Percentiles rank a stretch among this genome's conserved stretches.
phyloP scores from a whole-genome alignment of 2,888 invertebrate species.

The Busseola fusca region DNA sequence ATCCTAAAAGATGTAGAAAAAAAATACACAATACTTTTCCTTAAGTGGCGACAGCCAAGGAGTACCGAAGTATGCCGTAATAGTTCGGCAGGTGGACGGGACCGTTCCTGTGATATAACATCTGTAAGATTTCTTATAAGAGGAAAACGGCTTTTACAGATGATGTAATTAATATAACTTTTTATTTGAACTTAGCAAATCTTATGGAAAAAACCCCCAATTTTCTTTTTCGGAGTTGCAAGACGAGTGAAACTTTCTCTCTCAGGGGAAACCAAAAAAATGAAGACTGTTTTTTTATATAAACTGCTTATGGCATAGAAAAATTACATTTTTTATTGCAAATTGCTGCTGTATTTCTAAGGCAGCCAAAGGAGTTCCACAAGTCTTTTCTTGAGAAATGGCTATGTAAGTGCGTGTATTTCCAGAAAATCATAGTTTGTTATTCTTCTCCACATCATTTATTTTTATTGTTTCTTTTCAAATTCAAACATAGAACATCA shows the following conservation, averaged over 20 bases:
- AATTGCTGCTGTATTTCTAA: conserved; percentile 23
- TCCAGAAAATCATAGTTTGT: conserved; percentile 10
- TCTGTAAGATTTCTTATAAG: neutral
- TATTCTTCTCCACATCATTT: conserved; percentile 9
- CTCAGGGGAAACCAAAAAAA: conserved; percentile 28
- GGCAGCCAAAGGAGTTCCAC: neutral
- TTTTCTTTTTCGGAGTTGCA: conserved; percentile 19
- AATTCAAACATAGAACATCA: neutral
- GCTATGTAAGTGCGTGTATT: neutral
- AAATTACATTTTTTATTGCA: neutral
- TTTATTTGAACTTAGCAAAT: conserved; percentile 15
- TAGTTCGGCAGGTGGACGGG: neutral
- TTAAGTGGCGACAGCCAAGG: neutral
- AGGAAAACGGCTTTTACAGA: neutral
- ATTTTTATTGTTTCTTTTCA: neutral
- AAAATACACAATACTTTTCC: neutral
- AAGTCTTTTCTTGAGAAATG: neutral
- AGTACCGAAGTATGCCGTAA: conserved; percentile 20
- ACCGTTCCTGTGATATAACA: conserved; percentile 23
- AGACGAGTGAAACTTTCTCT: conserved; percentile 5
- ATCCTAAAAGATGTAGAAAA: neutral
- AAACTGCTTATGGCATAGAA: conserved; percentile 11
- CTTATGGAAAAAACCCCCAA: conserved; percentile 12
- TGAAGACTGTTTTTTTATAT: conserved; percentile 1
- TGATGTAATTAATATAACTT: conserved; percentile 21